phyloP scores from a whole-genome alignment of 2,888 invertebrate genomes.

The Drosophila ezoana region DNA sequence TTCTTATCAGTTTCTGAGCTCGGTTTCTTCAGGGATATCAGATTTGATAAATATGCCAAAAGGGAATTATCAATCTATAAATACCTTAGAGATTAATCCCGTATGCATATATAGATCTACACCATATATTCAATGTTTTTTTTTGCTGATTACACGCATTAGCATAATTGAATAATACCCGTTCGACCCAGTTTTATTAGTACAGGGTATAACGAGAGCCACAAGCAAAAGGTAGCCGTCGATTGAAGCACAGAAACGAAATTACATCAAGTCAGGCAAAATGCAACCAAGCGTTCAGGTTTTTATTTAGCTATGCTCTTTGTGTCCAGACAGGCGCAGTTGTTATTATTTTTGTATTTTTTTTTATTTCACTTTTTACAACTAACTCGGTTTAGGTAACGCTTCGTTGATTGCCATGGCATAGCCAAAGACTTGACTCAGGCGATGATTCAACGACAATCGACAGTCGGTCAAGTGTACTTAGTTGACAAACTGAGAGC shows the following conservation, averaged over 20 bases:
- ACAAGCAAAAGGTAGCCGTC: constrained; percentile 18
- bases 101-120: too few relatives aligned
- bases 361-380: constrained; percentile 46
- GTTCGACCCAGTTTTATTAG: background rate
- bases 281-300: constrained; percentile 71
- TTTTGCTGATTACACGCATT: background rate
- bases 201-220: constrained; percentile 28
- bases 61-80: too few relatives aligned
- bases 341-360: constrained; percentile 30
- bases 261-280: constrained; percentile 76
- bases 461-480: constrained; percentile 29
- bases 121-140: too few relatives aligned
- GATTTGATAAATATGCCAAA: too few relatives aligned
- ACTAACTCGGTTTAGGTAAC: constrained; percentile 61
- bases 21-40: too few relatives aligned
- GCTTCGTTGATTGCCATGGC: constrained; percentile 58
- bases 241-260: constrained; percentile 56
- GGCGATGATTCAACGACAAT: constrained; percentile 3
- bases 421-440: constrained; percentile 35
- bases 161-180: background rate
- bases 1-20: too few relatives aligned
- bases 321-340: constrained; percentile 68
- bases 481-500: too few relatives aligned
- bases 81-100: too few relatives aligned
- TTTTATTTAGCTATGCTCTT: constrained; percentile 64